phyloP scores from a whole-genome alignment of 2,888 invertebrate genomes.

The Papilio protenor region DNA sequence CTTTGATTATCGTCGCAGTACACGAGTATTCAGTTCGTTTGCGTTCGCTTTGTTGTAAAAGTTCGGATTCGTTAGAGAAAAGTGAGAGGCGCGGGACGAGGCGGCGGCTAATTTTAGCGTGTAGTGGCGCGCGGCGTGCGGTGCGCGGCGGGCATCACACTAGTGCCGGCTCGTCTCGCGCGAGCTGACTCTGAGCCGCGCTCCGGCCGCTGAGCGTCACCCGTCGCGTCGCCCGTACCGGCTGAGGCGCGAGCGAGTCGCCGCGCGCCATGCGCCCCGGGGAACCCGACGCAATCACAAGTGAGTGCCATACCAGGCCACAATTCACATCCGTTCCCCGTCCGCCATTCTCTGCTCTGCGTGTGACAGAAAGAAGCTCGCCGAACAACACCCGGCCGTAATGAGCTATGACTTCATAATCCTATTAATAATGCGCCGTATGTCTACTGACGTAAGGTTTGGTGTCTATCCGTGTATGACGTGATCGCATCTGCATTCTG shows the following conservation, averaged over 20 bases:
- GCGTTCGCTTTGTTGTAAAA: not conserved
- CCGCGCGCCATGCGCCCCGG: constrained; percentile 64
- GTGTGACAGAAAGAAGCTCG: constrained; percentile 26
- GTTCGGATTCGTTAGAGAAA: not conserved
- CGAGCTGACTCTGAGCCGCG: constrained; percentile 63
- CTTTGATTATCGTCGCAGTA: not conserved
- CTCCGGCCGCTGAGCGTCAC: constrained; percentile 41
- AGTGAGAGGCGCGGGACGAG: constrained; percentile 3
- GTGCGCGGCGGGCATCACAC: constrained; percentile 50
- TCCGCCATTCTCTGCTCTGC: not conserved
- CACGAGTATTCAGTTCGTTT: not conserved
- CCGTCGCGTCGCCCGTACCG: constrained; percentile 36
- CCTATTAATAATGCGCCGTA: constrained; percentile 46
- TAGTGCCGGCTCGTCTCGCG: constrained; percentile 60
- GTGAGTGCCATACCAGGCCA: constrained; percentile 59
- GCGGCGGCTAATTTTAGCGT: constrained; percentile 71
- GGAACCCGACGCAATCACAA: constrained; percentile 61
- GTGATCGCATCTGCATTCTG: constrained; percentile 19
- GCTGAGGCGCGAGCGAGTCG: constrained; percentile 44
- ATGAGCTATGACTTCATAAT: constrained; percentile 45
- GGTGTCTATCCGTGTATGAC: constrained; percentile 7
- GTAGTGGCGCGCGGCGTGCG: constrained; percentile 56
- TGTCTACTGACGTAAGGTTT: constrained; percentile 27
- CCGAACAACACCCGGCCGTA: constrained; percentile 15
- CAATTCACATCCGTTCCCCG: not conserved